Conservation (phyloP, 2,888 invertebrate genomes). For the Cosmia trapezina region DNA sequence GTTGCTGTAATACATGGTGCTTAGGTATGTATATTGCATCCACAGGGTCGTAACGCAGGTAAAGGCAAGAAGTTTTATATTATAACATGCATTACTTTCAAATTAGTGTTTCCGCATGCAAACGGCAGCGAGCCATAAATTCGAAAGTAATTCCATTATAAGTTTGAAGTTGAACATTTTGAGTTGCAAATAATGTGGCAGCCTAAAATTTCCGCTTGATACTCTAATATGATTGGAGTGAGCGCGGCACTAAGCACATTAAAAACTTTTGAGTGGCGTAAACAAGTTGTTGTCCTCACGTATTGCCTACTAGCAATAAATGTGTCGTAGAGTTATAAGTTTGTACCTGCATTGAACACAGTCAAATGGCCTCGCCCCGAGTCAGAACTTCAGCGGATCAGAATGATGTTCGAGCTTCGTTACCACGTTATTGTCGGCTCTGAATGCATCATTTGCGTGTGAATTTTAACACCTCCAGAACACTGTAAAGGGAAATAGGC, state of each 20-base stretch:
- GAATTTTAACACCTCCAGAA: constrained; percentile 58
- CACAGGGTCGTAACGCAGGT: constrained; percentile 30
- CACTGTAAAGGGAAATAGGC: constrained; percentile 41
- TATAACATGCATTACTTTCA: constrained; percentile 69
- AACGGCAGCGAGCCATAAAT: constrained; percentile 77
- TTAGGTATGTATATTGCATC: constrained; percentile 51
- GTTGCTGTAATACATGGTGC: constrained; percentile 22
- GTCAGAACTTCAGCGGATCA: constrained; percentile 45
- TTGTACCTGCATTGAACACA: constrained; percentile 22
- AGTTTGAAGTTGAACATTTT: constrained; percentile 81
- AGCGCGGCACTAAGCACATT: constrained; percentile 75
- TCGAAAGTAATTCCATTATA: constrained; percentile 87
- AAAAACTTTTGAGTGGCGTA: constrained; percentile 82
- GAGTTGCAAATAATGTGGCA: constrained; percentile 80
- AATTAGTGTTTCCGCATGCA: constrained; percentile 75
- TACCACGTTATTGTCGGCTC: constrained; percentile 49
- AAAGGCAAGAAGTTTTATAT: constrained; percentile 61
- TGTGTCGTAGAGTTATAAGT: constrained; percentile 9
- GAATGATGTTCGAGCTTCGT: constrained; percentile 48
- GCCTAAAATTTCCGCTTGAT: constrained; percentile 78
- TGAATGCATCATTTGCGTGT: constrained; percentile 61
- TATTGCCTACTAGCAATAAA: constrained; percentile 11
- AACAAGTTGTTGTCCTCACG: constrained; percentile 70
- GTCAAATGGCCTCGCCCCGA: constrained; percentile 3
- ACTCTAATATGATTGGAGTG: constrained; percentile 84